phyloP scores from a whole-genome alignment of 2,888 invertebrate species.

The Philereme vetulata region DNA sequence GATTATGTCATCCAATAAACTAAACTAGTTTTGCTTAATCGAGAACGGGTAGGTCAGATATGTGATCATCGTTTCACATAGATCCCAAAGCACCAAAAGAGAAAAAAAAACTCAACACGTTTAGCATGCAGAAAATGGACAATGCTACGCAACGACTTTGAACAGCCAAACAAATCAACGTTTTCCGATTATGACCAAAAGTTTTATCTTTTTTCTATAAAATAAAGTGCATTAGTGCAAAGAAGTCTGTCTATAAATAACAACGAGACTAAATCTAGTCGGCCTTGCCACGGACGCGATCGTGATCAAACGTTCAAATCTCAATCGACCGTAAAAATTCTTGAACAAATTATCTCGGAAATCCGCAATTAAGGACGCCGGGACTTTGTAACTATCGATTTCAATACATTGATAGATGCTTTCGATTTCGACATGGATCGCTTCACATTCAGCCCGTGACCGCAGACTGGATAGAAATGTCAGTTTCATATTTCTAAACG shows the following conservation, averaged over 20 bases:
- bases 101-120: not conserved
- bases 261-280: slow-evolving; percentile 29
- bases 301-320: slow-evolving; percentile 47
- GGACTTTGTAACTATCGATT: slow-evolving; percentile 26
- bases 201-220: not conserved
- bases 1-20: no score
- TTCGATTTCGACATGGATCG: slow-evolving; percentile 53
- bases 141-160: not conserved
- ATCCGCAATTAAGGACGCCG: slow-evolving; percentile 53
- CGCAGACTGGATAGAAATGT: slow-evolving; percentile 52
- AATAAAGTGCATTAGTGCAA: slow-evolving; percentile 3
- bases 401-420: slow-evolving; percentile 45
- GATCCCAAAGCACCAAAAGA: not conserved
- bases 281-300: slow-evolving; percentile 58
- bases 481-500: slow-evolving; percentile 41
- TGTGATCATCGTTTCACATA: not conserved
- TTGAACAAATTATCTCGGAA: slow-evolving; percentile 55
- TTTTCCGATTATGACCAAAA: not conserved
- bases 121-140: not conserved
- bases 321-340: slow-evolving; percentile 49
- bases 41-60: no score
- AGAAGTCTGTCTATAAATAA: not conserved
- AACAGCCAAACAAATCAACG: not conserved
- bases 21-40: no score
- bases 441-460: slow-evolving; percentile 31